Evolutionary conservation across 2,797 vertebrate species (phyloP), one percentile per base, ranked within the genome.

Genomic region (Myiotriccus ornatus): DNA sequence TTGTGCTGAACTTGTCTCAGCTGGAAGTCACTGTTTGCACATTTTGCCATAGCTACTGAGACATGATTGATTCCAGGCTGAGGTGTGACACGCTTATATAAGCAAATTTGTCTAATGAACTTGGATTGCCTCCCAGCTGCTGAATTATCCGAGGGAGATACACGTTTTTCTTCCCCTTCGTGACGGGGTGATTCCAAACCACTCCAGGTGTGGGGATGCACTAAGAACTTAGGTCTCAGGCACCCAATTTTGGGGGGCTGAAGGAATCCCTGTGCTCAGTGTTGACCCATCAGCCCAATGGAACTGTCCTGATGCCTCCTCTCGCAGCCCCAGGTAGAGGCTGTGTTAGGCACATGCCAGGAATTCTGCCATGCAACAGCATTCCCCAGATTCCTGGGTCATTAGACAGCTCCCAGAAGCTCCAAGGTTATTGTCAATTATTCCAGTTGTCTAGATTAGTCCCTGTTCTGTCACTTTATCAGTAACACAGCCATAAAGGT

Each of bases 371-470:
- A 77, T 65, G 79, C 39, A 71, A 53, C 49, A 85, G 50, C 92
- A 94, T 95, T 96, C 92, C 83, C 67, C 77, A 11, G 84, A 95
- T 96, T 94, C 91, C 80, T 88, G 65, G 82, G 50, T 75, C 92
- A 92, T 95, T 86, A 81, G 91, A 78, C 79, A 90, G 43, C 79
- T 69, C 73, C 0, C 0, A 86, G 92, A 63, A 94, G 91, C 56
- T 96, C 63, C 93, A 96, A 96, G 89, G 92, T 96, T 96, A 95
- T 94, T 97, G 93, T 88, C 93, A 96, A 93, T 87, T 86, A 86
- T 67, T 60, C 67, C 91, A 64, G 62, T 46, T 62, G 80, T 67
- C 84, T 86, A 41, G 79, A 95, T 91, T 75, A 84, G 92, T 28
- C 94, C 59, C 63, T 67, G 30, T 35, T 94, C 80, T 84, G 91